These are phyloP conservation scores for Romanogobio albipinnatus DNA, from an alignment of 2,113 vertebrate genomes.

Conservation along the genomic window DNA sequence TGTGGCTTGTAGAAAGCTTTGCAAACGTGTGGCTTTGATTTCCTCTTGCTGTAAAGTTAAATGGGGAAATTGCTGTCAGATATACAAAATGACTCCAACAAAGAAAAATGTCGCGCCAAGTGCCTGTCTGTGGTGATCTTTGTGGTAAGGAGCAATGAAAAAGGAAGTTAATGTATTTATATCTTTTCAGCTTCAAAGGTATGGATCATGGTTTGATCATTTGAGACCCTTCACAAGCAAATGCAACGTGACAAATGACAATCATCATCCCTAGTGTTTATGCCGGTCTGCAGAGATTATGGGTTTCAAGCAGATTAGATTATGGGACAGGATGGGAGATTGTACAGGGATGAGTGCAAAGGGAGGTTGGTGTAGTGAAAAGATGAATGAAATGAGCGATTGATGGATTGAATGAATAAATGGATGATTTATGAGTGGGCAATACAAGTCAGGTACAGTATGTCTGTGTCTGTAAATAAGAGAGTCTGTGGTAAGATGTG, in stretches of 20 bases:
- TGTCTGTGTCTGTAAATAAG: too few species aligned
- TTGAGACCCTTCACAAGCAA: constrained; percentile 6
- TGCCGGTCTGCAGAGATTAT: constrained; percentile 49
- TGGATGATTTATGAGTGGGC: constrained; percentile 9
- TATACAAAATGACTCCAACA: constrained; percentile 20
- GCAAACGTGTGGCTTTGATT: constrained; percentile 22
- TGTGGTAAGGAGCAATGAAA: not conserved
- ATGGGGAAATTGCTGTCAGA: constrained; percentile 29
- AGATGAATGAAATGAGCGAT: constrained; percentile 33
- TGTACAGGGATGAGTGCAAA: not conserved
- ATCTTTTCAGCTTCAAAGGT: not conserved
- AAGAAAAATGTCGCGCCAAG: constrained; percentile 1
- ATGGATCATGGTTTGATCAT: constrained; percentile 1
- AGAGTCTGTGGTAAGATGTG: too few species aligned
- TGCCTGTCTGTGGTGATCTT: constrained; percentile 19
- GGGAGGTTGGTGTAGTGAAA: not conserved
- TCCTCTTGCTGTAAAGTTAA: constrained; percentile 21
- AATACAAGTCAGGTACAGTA: not conserved
- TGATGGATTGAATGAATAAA: constrained; percentile 10
- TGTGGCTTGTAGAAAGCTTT: constrained; percentile 23
- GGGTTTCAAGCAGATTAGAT: constrained; percentile 44
- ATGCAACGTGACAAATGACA: constrained; percentile 33
- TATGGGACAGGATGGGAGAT: constrained; percentile 32
- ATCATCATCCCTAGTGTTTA: constrained; percentile 15
- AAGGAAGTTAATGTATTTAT: not conserved